These are phyloP conservation scores for Drosophila parabipectinata DNA, from an alignment of 1,140 invertebrate species.

Conservation along the genomic window DNA sequence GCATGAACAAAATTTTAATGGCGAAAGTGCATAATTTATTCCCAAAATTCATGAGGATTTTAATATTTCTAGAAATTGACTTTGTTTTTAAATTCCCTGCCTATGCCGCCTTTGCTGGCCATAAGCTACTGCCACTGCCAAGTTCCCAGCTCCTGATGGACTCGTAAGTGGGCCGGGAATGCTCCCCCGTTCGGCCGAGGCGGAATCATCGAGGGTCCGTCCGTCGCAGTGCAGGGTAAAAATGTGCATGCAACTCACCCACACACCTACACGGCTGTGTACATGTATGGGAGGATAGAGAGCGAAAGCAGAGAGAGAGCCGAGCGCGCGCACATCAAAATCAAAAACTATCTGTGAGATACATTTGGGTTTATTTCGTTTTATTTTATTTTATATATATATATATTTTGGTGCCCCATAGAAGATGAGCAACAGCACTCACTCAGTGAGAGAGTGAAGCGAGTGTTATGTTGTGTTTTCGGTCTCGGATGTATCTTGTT, in stretches of 20 bases:
- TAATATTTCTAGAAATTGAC: too few species aligned
- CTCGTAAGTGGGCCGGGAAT: too few species aligned
- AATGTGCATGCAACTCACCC: neutral
- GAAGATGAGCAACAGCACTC: constrained; percentile 59
- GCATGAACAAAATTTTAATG: too few species aligned
- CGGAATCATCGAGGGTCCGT: too few species aligned
- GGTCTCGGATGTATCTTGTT: constrained; percentile 71
- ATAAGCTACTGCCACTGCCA: too few species aligned
- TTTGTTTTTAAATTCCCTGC: too few species aligned
- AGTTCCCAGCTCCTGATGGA: too few species aligned
- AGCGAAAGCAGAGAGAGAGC: constrained; percentile 13
- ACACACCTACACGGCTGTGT: neutral
- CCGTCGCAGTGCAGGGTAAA: too few species aligned
- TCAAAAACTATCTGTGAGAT: constrained; percentile 71
- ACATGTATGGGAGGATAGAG: constrained; percentile 45
- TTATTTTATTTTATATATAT: constrained; percentile 56
- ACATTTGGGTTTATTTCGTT: constrained; percentile 72
- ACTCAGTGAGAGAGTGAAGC: constrained; percentile 24
- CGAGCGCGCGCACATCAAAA: constrained; percentile 72
- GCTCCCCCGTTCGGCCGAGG: too few species aligned
- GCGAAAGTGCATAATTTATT: too few species aligned
- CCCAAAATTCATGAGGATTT: too few species aligned
- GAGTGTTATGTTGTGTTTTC: constrained; percentile 68
- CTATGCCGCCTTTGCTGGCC: too few species aligned
- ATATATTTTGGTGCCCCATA: constrained; percentile 67